Conservation (phyloP, 2,113 vertebrate genomes). For the Bubo blakistoni region DNA sequence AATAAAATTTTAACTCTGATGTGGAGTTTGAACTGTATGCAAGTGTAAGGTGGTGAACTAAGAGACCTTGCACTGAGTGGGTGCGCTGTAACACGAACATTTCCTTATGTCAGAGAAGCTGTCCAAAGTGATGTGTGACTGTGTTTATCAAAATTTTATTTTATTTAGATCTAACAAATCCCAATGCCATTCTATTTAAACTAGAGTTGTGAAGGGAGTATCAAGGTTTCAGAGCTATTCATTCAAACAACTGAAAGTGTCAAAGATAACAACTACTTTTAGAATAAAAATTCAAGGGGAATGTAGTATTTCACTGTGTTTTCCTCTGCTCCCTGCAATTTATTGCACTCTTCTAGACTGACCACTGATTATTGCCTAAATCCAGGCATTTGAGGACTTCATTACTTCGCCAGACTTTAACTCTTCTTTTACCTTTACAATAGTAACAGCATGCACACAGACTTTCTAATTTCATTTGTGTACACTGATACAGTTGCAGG, state of each 20-base stretch:
- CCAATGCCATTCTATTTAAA: neutral
- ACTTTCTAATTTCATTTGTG: neutral
- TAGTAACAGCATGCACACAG: fast-evolving
- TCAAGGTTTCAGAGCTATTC: neutral
- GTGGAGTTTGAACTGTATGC: neutral
- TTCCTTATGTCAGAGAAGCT: neutral
- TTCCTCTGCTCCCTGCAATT: neutral
- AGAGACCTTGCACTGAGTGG: neutral
- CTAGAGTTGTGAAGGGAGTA: neutral
- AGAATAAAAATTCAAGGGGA: neutral
- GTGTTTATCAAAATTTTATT: neutral
- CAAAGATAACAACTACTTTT: neutral
- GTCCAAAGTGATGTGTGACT: neutral
- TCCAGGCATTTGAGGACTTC: neutral
- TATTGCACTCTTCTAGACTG: neutral
- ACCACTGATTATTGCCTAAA: neutral
- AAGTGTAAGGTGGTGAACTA: neutral
- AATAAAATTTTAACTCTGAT: neutral
- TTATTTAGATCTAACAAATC: neutral
- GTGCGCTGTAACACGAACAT: neutral
- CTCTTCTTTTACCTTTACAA: fast-evolving
- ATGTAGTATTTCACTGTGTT: neutral
- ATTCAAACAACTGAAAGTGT: neutral
- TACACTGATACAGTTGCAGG: neutral
- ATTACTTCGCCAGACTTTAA: neutral